Evolutionary conservation across 2,113 vertebrate genomes (phyloP), one percentile per base, ranked within the genome.

Genomic region (Zosterops hypoxanthus): DNA sequence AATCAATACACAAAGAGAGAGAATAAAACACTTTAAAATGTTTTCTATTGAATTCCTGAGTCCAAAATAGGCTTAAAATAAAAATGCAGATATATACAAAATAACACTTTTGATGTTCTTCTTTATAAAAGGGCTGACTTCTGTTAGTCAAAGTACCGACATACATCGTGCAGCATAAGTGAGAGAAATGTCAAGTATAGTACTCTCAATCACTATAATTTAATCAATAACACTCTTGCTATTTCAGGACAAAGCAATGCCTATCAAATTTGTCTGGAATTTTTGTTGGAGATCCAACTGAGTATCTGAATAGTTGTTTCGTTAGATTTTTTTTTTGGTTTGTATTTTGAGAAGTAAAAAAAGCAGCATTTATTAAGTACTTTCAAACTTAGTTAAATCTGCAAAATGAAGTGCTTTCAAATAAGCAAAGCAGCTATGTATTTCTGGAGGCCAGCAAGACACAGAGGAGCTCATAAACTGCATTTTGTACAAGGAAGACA

Each of bases 401-500:
- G 4, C 8, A 36, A 77, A 63, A 77, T 36, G 4, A 50, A 50
- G 18, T 56, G 36, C 26, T 83, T 70, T 36, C 19, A 56, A 49
- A 49, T 24, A 18, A 77, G 44, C 53, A 84, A 84, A 80, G 79
- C 55, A 94, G 29, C 22, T 70, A 61, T 14, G n/a, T 66, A 91
- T 82, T 91, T 96, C 88, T 93, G 86, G 15, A 96, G 56, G 60
- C 44, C 88, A 97, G 64, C 8, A 83, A 92, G 69, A 61, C 36
- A 63, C 4, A 80, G 55, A 95, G 41, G 90, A 96, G 92, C 59
- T 86, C 59, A 55, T 83, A 82, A 93, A 86, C 95, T 92, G 96
- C 85, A 94, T 95, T 97, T 46, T 85, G 82, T 82, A 88, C 88
- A 94, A 65, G 42, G 65, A 82, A 96, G 96, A 97, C 94, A 96